Base-by-base conservation (phyloP, 2,888 invertebrate genomes). In the Drosophila mayaguana region DNA sequence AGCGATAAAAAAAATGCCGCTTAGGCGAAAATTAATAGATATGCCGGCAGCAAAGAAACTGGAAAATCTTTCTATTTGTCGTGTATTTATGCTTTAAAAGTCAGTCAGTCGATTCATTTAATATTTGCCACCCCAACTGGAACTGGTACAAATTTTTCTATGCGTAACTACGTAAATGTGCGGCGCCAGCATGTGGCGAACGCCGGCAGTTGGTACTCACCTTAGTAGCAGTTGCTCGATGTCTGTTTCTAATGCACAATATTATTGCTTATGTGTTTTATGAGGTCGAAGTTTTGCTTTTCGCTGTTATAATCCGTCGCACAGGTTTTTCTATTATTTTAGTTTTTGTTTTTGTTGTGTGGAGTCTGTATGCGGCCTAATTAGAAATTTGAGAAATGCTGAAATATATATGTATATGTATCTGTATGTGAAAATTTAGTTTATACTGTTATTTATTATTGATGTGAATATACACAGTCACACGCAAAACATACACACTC, bases 1-100 rank as follows among this genome's bases (percentile, higher is more conserved):
- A 66, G 67, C 71, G 55, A 82, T 74, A 55, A 68, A 55, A 66
- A 43, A 83, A 83, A 81, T 60, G 87, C 86, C 83, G 86, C 87
- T 72, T 68, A 78, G 66, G 67, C 63, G 43, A 71, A 68, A 75
- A 46, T 45, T 18, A 48, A 50, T 53, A 28, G 2, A 1, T 28
- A 40, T 25, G 42, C 51, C 67, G 56, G 50, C 48, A 69, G 28
- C 28, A 51, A 63, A 62, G 16, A 64, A 68, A 65, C 71, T 54
- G 34, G 25, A 75, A 57, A 42, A n/a, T 34, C 11, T 50, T 46
- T 55, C 32, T 51, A 48, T 63, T 59, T 75, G 38, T 55, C 20
- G 16, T 53, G 38, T 22, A 9, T 57, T 7, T 22, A 9, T 57
- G 12, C 14, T 61, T 25, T 32, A 18, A 48, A 25, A 32, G 43